These are phyloP conservation scores for Chaitophorus viminalis DNA, from an alignment of 2,888 invertebrate species.

Conservation along the genomic window DNA sequence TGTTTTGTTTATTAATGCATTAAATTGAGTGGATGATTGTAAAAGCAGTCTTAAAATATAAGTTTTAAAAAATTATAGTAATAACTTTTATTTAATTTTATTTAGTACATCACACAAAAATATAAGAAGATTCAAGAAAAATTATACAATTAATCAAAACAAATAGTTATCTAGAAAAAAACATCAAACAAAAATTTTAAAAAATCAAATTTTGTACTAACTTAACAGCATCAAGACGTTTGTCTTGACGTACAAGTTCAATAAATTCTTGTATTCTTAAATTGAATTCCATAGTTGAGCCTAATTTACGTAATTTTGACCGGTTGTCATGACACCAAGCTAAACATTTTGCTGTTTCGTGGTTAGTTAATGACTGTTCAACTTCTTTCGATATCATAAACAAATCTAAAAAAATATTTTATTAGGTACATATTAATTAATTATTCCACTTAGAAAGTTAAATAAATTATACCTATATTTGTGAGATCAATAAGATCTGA, in stretches of 20 bases:
- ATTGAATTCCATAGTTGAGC: conserved; percentile 95
- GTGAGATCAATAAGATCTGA: conserved; percentile 86
- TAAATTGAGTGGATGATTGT: too few relatives aligned
- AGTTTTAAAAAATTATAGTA: not conserved
- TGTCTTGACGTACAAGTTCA: conserved; percentile 88
- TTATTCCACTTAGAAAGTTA: not conserved
- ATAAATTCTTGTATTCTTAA: conserved; percentile 93
- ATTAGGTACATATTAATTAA: conserved; percentile 19
- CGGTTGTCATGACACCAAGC: conserved; percentile 97
- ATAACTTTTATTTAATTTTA: not conserved
- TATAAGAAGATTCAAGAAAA: too few relatives aligned
- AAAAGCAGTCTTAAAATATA: not conserved
- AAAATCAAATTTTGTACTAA: conserved; percentile 65
- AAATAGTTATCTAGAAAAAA: not conserved
- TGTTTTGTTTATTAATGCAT: too few relatives aligned
- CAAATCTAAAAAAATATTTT: conserved; percentile 73
- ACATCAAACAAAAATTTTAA: too few relatives aligned
- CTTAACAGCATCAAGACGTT: conserved; percentile 88
- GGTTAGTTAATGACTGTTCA: conserved; percentile 83
- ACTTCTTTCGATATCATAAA: conserved; percentile 85
- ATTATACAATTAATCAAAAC: not conserved
- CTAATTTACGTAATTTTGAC: conserved; percentile 91
- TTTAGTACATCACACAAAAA: too few relatives aligned
- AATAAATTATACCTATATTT: conserved; percentile 75
- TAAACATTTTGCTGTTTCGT: conserved; percentile 88